Percentiles rank a stretch among this genome's conserved stretches.
Conservation (phyloP, 2,113 vertebrate genomes). For the Ondatra zibethicus region DNA sequence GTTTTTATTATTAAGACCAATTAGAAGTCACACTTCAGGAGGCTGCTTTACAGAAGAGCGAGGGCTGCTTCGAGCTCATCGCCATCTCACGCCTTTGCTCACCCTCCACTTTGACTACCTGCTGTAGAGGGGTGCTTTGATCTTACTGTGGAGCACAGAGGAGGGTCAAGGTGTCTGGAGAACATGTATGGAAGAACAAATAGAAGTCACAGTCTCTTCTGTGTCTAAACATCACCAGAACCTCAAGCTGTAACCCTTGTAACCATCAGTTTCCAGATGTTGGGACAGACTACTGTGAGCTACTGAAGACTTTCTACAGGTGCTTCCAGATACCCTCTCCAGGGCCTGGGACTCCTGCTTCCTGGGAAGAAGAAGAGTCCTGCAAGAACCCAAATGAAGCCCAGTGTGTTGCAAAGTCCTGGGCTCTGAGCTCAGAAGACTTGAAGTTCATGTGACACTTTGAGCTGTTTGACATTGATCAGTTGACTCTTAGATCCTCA, state of each 20-base stretch:
- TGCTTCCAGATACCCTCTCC: not conserved
- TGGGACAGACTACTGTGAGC: not conserved
- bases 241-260: no score
- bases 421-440: not conserved
- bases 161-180: not conserved
- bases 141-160: not conserved
- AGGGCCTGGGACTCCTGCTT: not conserved
- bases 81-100: no score
- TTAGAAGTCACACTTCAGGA: not conserved
- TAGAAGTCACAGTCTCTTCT: not conserved
- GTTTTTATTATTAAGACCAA: no score
- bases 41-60: accelerated
- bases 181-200: not conserved
- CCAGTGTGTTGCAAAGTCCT: not conserved
- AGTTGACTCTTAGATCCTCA: not conserved
- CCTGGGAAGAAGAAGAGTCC: not conserved
- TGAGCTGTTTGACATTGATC: not conserved
- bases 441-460: not conserved
- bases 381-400: not conserved
- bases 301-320: not conserved
- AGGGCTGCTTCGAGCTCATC: not conserved
- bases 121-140: not conserved
- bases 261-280: not conserved
- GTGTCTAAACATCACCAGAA: not conserved
- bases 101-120: not conserved